Conservation (phyloP, 2,113 vertebrate species). For the Lepidothrix coronata region DNA sequence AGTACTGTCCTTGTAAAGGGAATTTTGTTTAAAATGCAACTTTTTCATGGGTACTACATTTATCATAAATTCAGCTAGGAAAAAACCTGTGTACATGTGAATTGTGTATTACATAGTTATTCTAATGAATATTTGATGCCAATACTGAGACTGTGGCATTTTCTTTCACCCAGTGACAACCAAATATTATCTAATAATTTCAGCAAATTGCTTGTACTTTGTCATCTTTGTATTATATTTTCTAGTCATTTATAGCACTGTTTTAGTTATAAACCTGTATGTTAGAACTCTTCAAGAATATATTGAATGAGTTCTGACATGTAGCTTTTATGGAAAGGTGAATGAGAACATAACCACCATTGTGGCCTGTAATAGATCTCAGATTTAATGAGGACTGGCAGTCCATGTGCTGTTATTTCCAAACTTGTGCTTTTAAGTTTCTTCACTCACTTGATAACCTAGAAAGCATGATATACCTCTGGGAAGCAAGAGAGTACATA, state of each 20-base stretch:
- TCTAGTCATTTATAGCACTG: neutral
- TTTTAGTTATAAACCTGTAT: neutral
- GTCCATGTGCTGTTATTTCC: neutral
- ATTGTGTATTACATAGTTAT: neutral
- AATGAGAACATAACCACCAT: neutral
- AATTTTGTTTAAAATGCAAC: neutral
- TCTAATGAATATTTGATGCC: neutral
- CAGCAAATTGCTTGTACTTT: neutral
- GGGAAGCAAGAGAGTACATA: neutral
- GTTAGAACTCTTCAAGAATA: neutral
- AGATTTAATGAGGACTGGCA: neutral
- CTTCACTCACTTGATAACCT: neutral
- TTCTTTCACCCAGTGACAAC: neutral
- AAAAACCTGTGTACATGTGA: neutral
- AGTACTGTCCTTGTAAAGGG: neutral
- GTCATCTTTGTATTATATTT: neutral
- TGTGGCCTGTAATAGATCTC: neutral
- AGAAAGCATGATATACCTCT: neutral
- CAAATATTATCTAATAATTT: neutral
- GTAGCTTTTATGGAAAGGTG: neutral
- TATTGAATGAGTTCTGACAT: neutral
- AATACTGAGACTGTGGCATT: neutral
- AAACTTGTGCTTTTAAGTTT: neutral
- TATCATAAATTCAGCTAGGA: neutral
- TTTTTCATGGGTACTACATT: neutral